phyloP scores from a whole-genome alignment of 30 jellyfish, hydroid and myxozoan species.

The Mastigias papua region DNA sequence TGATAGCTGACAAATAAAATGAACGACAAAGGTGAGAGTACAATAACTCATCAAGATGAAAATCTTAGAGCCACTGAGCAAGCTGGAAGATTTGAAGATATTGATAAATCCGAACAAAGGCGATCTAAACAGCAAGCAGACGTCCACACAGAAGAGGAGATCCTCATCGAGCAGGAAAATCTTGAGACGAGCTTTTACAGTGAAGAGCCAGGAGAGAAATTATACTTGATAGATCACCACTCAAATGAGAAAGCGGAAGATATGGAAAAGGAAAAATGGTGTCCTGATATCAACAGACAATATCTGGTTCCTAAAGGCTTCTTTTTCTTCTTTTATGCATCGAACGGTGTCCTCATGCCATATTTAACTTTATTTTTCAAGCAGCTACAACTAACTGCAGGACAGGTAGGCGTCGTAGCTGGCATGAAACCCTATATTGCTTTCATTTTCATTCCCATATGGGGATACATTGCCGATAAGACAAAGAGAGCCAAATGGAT shows the following conservation, averaged over 20 bases:
- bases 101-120: not conserved
- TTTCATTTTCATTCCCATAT: conserved; percentile 87
- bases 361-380: conserved; percentile 84
- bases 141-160: conserved; percentile 60
- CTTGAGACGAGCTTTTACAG: conserved; percentile 66
- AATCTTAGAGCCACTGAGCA: not conserved
- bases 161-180: conserved; percentile 69
- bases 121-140: not conserved
- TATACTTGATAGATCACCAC: conserved; percentile 44
- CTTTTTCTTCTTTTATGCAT: conserved; percentile 92
- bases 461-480: conserved; percentile 95
- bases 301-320: conserved; percentile 83
- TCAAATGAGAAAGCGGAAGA: conserved; percentile 34
- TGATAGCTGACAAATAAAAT: not conserved
- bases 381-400: conserved; percentile 85
- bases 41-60: not conserved
- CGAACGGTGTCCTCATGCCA: conserved; percentile 93
- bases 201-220: conserved; percentile 73
- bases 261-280: conserved; percentile 41
- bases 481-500: conserved; percentile 82
- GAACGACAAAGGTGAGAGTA: not conserved
- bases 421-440: conserved; percentile 97
- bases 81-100: not conserved
- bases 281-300: conserved; percentile 73
- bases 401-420: conserved; percentile 93